phyloP scores from a whole-genome alignment of 1,140 invertebrate genomes.

The Linepithema humile region DNA sequence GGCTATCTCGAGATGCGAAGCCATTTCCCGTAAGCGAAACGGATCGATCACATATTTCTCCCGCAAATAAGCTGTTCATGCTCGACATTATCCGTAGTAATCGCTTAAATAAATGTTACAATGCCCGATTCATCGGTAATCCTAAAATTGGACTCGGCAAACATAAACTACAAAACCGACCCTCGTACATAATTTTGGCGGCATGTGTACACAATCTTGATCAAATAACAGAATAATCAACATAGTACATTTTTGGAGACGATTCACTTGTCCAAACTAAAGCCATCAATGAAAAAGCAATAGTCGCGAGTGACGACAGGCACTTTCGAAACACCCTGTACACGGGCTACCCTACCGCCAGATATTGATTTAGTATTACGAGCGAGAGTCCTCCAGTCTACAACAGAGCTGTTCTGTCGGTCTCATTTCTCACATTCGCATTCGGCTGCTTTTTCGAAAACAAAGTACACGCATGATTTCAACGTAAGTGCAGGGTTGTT shows the following conservation, averaged over 20 bases:
- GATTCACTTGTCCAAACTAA: neutral
- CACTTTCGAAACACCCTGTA: slow-evolving; percentile 79
- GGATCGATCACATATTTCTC: slow-evolving; percentile 7
- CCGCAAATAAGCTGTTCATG: slow-evolving; percentile 14
- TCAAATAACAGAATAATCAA: neutral
- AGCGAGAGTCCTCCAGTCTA: slow-evolving; percentile 71
- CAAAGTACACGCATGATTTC: slow-evolving; percentile 61
- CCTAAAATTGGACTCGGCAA: neutral
- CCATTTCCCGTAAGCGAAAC: slow-evolving; percentile 17
- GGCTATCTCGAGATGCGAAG: slow-evolving; percentile 4
- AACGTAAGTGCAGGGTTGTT: slow-evolving; percentile 9
- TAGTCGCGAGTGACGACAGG: slow-evolving; percentile 37
- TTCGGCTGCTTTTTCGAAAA: slow-evolving; percentile 73
- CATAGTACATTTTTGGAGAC: neutral
- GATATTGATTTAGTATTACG: slow-evolving; percentile 83
- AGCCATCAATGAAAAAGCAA: slow-evolving; percentile 50
- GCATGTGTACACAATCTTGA: neutral
- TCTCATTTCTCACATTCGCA: slow-evolving; percentile 73
- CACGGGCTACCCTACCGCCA: slow-evolving; percentile 74
- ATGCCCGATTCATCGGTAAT: neutral
- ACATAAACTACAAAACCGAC: neutral
- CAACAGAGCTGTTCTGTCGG: slow-evolving; percentile 66
- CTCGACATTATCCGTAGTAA: slow-evolving; percentile 4
- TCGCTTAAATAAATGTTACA: slow-evolving; percentile 22
- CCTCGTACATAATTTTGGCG: neutral